Evolutionary conservation across 1,140 invertebrate genomes (phyloP), one percentile per base, ranked within the genome.

Genomic region (Magallana angulata): DNA sequence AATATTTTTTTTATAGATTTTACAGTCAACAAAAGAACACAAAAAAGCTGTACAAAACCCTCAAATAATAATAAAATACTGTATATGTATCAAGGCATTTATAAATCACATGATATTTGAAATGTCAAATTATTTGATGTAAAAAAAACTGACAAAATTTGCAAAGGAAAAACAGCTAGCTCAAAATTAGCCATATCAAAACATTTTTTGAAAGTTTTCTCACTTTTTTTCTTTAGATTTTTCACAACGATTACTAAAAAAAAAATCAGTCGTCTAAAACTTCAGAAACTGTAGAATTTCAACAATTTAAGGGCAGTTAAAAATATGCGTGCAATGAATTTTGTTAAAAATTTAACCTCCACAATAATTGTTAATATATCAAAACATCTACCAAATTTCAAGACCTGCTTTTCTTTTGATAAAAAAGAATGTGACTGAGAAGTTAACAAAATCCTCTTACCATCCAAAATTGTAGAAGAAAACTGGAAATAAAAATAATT

Each of bases 381-480:
- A 16, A 18, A 64, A 16, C 2, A 64, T 64, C 1, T 16, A 64
- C 18, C 8, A 64, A 64, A 16, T 64, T 64, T 18, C 5, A 64
- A 64, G 12, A 18, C 16, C 36, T 64, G 18, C 48, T 5, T 14
- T 16, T 80, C 14, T 81, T 12, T 48, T 56, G 16, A n/a, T 0
- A 81, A 48, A 48, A 48, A 48, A 48, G 36, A 48, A 48, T 48
- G 36, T 48, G 36, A 48, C 36, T 48, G 36, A 82, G 14, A 11
- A 18, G 60, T 92, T 76, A 30, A 11, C 4, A 76, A 76, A 4
- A 36, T 30, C 16, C 30, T 76, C 93, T 94, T 93, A 94, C 95
- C 95, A 84, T 95, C 92, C 96, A 94, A 98, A 98, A 95, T 98
- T 98, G 96, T 98, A 98, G 89, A 94, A 95, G 85, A 91, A 94